These are phyloP conservation scores for Dermolepida albohirtum DNA, from an alignment of 2,888 invertebrate species.

Conservation along the genomic window DNA sequence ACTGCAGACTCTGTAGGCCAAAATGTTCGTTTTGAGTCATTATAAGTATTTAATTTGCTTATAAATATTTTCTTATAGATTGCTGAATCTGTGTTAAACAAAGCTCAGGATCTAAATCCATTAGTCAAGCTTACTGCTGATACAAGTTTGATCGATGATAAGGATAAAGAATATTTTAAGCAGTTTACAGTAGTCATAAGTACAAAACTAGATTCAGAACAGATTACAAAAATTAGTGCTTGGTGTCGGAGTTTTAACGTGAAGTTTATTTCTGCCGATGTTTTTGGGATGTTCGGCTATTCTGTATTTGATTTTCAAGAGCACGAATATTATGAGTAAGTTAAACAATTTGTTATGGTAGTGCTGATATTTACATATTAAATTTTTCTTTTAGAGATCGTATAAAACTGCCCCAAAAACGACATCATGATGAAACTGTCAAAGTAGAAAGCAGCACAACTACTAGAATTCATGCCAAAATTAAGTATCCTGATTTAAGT, in stretches of 20 bases:
- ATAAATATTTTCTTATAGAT: conserved; percentile 68
- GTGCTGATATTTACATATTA: conserved; percentile 24
- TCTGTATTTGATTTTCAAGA: conserved; percentile 89
- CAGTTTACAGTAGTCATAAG: conserved; percentile 88
- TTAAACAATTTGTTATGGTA: conserved; percentile 47
- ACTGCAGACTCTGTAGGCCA: conserved; percentile 78
- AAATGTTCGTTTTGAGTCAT: conserved; percentile 71
- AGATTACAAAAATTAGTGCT: conserved; percentile 80
- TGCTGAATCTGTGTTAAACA: conserved; percentile 82
- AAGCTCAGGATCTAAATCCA: conserved; percentile 90
- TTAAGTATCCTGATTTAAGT: conserved; percentile 74
- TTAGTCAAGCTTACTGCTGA: conserved; percentile 87
- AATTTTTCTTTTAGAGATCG: conserved; percentile 66
- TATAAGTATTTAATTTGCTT: conserved; percentile 11
- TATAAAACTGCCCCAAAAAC: conserved; percentile 66
- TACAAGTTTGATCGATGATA: conserved; percentile 72
- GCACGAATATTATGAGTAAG: conserved; percentile 85
- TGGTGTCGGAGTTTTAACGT: conserved; percentile 80
- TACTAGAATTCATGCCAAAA: conserved; percentile 72
- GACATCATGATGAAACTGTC: conserved; percentile 70
- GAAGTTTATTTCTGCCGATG: conserved; percentile 90
- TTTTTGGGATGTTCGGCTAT: conserved; percentile 94
- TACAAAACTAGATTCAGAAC: conserved; percentile 78
- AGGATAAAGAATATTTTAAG: conserved; percentile 78
- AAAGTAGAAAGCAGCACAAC: too few species aligned